Conservation (phyloP, 2,888 invertebrate genomes). For the Drosophila barbarae region DNA sequence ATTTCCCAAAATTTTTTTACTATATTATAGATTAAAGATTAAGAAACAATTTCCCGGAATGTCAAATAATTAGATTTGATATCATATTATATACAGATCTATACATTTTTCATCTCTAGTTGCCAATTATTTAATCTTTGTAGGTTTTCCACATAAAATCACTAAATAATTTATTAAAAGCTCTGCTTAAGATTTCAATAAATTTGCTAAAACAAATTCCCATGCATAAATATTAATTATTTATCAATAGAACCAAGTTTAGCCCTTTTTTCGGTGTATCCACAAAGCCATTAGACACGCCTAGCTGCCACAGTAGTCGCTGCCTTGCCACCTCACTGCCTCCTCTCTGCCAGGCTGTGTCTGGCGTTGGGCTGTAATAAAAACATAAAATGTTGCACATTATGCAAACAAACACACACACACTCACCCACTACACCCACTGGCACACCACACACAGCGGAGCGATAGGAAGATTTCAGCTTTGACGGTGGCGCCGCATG, state of each 20-base stretch:
- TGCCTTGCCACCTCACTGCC: constrained; percentile 1
- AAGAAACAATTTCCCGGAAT: neutral
- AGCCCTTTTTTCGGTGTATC: constrained; percentile 16
- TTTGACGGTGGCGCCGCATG: constrained; percentile 45
- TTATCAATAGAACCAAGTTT: neutral
- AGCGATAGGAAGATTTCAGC: constrained; percentile 33
- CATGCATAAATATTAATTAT: neutral
- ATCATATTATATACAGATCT: no score
- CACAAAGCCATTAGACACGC: constrained; percentile 40
- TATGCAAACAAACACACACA: constrained; percentile 39
- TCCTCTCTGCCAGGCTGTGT: constrained; percentile 11
- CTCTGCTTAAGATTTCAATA: neutral
- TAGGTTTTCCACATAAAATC: no score
- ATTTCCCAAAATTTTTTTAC: no score
- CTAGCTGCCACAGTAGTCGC: constrained; percentile 14
- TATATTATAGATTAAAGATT: neutral
- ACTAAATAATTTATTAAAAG: neutral
- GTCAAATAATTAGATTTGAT: no score
- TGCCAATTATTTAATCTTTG: neutral
- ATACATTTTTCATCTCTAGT: no score
- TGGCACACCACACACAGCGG: neutral
- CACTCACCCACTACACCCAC: neutral
- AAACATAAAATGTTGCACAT: constrained; percentile 55
- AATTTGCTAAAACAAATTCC: no score
- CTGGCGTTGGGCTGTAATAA: constrained; percentile 46